Evolutionary conservation across 2,888 invertebrate species (phyloP).

Genomic region (Agrotis puta): DNA sequence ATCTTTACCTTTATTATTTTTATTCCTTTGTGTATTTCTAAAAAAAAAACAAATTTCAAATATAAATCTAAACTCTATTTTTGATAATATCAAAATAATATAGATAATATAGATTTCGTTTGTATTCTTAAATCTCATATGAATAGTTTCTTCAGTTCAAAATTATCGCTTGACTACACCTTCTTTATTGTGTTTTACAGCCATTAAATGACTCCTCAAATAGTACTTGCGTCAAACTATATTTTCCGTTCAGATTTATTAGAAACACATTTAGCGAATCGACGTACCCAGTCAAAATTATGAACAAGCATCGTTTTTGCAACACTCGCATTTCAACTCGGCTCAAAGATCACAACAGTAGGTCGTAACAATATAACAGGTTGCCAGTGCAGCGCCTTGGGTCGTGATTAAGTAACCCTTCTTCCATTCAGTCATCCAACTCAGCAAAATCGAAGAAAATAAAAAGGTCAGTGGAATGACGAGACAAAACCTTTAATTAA

Average conservation of each 20-base stretch:
- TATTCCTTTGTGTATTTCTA: too few relatives aligned
- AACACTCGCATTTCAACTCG: constrained; percentile 30
- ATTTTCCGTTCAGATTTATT: constrained; percentile 5
- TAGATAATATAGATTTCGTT: too few relatives aligned
- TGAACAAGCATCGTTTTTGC: constrained; percentile 32
- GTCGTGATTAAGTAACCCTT: constrained; percentile 49
- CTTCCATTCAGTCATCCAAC: constrained; percentile 32
- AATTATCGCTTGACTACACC: not conserved
- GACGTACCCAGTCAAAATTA: constrained; percentile 25
- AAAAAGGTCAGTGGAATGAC: constrained; percentile 48
- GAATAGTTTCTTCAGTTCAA: not conserved
- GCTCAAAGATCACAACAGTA: constrained; percentile 51
- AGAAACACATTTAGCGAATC: constrained; percentile 8
- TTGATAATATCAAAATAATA: too few relatives aligned
- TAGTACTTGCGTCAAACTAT: not conserved
- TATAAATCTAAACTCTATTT: too few relatives aligned
- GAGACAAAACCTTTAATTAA: constrained; percentile 41
- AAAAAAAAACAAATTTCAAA: too few relatives aligned
- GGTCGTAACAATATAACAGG: constrained; percentile 48
- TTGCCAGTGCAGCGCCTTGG: constrained; percentile 32
- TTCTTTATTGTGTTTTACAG: not conserved
- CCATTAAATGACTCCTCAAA: not conserved
- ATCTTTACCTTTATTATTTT: not conserved
- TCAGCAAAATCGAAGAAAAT: constrained; percentile 44
- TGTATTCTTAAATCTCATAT: too few relatives aligned